Conservation (phyloP, 2,113 vertebrate species). For the Eulacestoma nigropectus region DNA sequence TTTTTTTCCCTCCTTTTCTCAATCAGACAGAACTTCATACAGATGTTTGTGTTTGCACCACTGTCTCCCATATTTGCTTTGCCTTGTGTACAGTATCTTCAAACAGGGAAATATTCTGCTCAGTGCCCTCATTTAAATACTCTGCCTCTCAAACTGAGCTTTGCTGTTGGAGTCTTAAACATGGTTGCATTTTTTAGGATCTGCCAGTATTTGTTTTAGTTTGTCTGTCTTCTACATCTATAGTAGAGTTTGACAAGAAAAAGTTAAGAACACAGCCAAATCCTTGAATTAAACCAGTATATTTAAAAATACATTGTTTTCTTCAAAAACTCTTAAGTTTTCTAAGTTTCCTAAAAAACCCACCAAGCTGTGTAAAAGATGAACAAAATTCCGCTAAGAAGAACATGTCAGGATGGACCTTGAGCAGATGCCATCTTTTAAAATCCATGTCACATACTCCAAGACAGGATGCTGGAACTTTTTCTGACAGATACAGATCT, state of each 20-base stretch:
- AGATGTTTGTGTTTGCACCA: neutral
- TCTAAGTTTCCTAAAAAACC: neutral
- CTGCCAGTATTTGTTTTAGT: neutral
- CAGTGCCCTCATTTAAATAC: neutral
- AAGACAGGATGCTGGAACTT: neutral
- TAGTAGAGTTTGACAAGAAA: neutral
- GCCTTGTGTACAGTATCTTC: neutral
- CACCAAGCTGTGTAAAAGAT: neutral
- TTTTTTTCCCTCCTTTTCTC: neutral
- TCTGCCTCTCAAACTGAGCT: neutral
- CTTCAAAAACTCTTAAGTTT: fast-evolving
- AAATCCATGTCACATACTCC: neutral
- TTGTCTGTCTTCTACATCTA: neutral
- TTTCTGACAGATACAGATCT: neutral
- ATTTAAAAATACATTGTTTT: neutral
- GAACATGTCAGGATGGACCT: neutral
- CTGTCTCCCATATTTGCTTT: neutral
- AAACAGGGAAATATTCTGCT: neutral
- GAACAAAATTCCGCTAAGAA: neutral
- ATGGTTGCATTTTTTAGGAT: neutral
- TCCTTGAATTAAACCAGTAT: neutral
- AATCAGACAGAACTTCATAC: neutral
- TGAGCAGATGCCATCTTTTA: neutral
- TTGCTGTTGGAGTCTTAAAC: neutral
- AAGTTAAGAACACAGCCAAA: neutral